phyloP scores from a whole-genome alignment of 1,140 invertebrate species.

The Doryteuthis pealeii region DNA sequence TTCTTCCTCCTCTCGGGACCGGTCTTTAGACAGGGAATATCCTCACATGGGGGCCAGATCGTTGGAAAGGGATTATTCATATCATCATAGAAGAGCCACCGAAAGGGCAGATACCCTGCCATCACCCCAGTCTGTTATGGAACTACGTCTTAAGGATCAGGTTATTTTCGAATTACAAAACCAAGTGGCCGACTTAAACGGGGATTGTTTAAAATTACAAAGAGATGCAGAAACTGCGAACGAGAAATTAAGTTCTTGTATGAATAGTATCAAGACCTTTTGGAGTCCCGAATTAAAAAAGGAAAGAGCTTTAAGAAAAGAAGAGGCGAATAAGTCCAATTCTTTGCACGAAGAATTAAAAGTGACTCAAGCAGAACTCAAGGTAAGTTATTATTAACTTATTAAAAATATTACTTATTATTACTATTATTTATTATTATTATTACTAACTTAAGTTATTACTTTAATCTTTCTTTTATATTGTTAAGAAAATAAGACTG shows the following conservation, averaged over 20 bases:
- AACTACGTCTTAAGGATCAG: conserved; percentile 16
- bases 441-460: too few species aligned
- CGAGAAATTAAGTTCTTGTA: conserved; percentile 96
- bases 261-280: conserved; percentile 99
- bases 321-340: conserved; percentile 96
- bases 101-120: conserved; percentile 30
- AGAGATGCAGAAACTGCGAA: conserved; percentile 96
- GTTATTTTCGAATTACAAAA: conserved; percentile 85
- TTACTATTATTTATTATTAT: too few species aligned
- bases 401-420: too few species aligned
- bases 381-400: conserved; percentile 73
- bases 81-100: conserved; percentile 35
- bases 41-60: conserved; percentile 57
- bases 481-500: too few species aligned
- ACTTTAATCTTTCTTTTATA: too few species aligned
- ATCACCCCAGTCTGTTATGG: not conserved
- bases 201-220: conserved; percentile 94
- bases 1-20: conserved; percentile 34
- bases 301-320: conserved; percentile 91
- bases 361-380: conserved; percentile 93
- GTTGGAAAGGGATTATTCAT: conserved; percentile 50
- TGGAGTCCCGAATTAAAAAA: conserved; percentile 99
- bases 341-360: conserved; percentile 96
- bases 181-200: conserved; percentile 91
- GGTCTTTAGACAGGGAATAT: conserved; percentile 54